phyloP scores from a whole-genome alignment of 2,888 invertebrate genomes.

The Rhodophaea formosa region DNA sequence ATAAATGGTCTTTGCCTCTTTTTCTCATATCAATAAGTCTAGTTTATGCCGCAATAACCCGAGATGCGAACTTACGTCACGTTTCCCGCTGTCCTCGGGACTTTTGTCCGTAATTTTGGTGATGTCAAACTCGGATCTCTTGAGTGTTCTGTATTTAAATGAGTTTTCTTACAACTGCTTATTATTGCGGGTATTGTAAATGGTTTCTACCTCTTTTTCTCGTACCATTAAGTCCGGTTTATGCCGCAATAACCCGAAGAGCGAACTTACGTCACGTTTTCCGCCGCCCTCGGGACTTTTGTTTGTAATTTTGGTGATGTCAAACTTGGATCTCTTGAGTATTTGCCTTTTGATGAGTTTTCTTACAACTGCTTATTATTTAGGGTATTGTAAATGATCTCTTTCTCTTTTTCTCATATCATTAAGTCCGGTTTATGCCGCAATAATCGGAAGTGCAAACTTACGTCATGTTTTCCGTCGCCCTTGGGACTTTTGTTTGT shows the following conservation, averaged over 20 bases:
- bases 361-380: no score
- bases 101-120: constrained; percentile 11
- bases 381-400: no score
- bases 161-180: background rate
- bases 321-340: background rate
- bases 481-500: constrained; percentile 3
- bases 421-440: constrained; percentile 24
- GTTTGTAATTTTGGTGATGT: constrained; percentile 13
- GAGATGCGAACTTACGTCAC: constrained; percentile 18
- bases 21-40: no score
- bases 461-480: constrained; percentile 11
- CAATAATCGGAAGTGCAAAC: constrained; percentile 17
- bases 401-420: no score
- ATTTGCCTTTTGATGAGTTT: no score
- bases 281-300: background rate
- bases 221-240: constrained; percentile 31
- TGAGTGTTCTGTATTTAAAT: constrained; percentile 2
- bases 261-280: constrained; percentile 17
- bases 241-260: constrained; percentile 14
- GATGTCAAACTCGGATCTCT: constrained; percentile 1
- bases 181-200: background rate
- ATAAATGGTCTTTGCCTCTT: no score
- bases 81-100: background rate
- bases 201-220: no score
- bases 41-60: constrained; percentile 21